Conservation (phyloP, 2,888 invertebrate genomes). For the Escarpia spicata region DNA sequence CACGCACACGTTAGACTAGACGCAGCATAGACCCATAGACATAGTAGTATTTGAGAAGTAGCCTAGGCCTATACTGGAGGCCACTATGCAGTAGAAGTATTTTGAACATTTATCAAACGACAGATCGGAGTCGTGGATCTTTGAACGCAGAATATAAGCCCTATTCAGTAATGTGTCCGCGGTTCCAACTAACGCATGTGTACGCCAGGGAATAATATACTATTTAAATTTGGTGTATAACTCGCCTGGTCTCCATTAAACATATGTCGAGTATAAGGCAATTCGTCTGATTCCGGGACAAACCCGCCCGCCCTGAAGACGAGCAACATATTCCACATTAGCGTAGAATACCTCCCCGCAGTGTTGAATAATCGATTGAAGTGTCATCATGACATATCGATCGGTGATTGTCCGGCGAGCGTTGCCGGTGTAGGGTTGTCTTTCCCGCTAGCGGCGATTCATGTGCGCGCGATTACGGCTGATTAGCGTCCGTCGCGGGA, state of each 20-base stretch:
- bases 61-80: too few species aligned
- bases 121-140: background rate
- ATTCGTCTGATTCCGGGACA: background rate
- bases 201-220: background rate
- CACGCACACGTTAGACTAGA: too few species aligned
- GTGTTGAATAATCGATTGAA: background rate
- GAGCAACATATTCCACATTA: constrained; percentile 16
- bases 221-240: background rate
- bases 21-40: too few species aligned
- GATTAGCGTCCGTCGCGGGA: background rate
- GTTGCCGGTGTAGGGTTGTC: background rate
- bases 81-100: too few species aligned
- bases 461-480: background rate
- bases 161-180: background rate
- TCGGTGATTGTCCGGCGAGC: background rate
- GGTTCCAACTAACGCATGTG: background rate
- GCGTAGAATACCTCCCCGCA: background rate
- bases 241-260: background rate
- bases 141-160: background rate
- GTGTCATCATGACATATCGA: constrained; percentile 6
- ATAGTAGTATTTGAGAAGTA: too few species aligned
- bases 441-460: background rate
- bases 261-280: background rate
- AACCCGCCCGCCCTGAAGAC: background rate
- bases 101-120: background rate